phyloP scores from a whole-genome alignment of 2,797 vertebrate genomes.

The Anolis apletophallus region DNA sequence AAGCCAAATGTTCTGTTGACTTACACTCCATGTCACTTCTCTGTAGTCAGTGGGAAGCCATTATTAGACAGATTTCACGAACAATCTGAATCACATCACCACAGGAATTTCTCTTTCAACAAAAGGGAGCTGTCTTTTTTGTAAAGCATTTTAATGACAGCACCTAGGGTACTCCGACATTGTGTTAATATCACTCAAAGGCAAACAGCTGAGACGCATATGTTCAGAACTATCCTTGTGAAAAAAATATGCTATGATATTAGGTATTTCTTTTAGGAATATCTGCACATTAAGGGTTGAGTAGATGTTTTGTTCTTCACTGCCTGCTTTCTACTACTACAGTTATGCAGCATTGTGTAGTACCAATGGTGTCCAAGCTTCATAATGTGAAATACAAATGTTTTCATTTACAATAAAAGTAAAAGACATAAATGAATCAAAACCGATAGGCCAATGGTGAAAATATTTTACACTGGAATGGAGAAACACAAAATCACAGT shows the following conservation, averaged over 20 bases:
- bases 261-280: background rate
- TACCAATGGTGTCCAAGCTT: background rate
- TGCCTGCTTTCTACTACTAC: background rate
- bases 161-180: constrained; percentile 21
- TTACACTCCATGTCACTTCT: constrained; percentile 18
- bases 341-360: background rate
- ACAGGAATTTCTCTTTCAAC: constrained; percentile 38
- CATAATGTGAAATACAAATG: background rate
- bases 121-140: constrained; percentile 20
- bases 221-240: background rate
- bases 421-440: background rate
- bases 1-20: constrained; percentile 33
- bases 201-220: constrained; percentile 2
- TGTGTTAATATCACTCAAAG: constrained; percentile 37
- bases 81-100: constrained; percentile 22
- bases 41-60: constrained; percentile 8
- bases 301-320: background rate
- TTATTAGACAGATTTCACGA: constrained; percentile 28
- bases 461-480: too few relatives aligned
- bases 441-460: background rate
- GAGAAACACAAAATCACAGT: background rate
- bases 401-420: background rate
- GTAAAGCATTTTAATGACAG: constrained; percentile 34
- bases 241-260: background rate
- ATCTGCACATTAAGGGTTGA: background rate